Evolutionary conservation across 2,113 vertebrate genomes (phyloP).

Genomic region (Aepyceros melampus): DNA sequence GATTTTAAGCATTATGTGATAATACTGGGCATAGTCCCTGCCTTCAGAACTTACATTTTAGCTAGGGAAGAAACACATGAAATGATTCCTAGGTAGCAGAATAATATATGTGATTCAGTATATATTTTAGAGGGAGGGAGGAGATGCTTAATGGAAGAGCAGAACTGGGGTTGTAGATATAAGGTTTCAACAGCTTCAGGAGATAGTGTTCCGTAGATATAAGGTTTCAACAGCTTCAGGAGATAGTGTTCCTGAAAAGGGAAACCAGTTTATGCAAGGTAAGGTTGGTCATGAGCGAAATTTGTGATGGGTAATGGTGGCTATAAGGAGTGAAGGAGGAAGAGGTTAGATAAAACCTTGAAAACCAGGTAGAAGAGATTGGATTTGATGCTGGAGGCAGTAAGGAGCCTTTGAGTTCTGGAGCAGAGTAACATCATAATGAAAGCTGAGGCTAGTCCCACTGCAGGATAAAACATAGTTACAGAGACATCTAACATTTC

Average conservation of each 20-base stretch:
- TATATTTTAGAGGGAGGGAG: background rate
- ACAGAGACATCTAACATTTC: background rate
- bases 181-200: too few relatives aligned
- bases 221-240: background rate
- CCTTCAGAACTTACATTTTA: background rate
- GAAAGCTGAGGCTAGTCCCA: background rate
- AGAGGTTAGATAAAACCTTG: background rate
- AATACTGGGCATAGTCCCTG: background rate
- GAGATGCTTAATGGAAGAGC: background rate
- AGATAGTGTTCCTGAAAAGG: background rate
- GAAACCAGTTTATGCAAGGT: background rate
- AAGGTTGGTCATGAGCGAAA: background rate
- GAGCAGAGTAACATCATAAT: background rate
- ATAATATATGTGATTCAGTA: background rate
- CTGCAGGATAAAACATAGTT: background rate
- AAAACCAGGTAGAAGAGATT: background rate
- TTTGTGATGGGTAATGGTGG: background rate
- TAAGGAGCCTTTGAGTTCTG: background rate
- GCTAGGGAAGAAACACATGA: background rate
- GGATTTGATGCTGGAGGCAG: background rate
- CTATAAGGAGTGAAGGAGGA: background rate
- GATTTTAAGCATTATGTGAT: background rate
- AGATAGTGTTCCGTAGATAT: too few relatives aligned
- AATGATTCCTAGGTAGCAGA: background rate
- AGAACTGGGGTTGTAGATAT: background rate